phyloP scores from a whole-genome alignment of 2,888 invertebrate species.

The Acrobeloides nanus region DNA sequence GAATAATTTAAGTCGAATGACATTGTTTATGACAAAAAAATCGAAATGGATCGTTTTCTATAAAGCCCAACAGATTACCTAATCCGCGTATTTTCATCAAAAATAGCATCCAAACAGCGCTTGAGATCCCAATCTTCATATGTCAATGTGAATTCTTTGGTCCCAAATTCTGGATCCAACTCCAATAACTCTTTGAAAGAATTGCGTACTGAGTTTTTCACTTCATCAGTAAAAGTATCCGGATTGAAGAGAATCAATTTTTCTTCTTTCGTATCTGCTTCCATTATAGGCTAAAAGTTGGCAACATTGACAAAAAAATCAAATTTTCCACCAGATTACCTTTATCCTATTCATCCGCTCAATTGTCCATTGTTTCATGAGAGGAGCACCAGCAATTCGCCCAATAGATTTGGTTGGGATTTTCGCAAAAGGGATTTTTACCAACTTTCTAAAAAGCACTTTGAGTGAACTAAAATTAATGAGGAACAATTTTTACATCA shows the following conservation, averaged over 20 bases:
- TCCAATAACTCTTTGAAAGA: slow-evolving; percentile 12
- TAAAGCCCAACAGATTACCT: background rate
- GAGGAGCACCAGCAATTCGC: slow-evolving; percentile 12
- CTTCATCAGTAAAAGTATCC: slow-evolving; percentile 20
- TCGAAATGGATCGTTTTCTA: too few relatives aligned
- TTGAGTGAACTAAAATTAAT: slow-evolving; percentile 3
- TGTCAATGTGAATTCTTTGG: slow-evolving; percentile 18
- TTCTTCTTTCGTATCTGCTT: slow-evolving; percentile 3
- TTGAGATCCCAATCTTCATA: slow-evolving; percentile 46
- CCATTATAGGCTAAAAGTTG: slow-evolving; percentile 5
- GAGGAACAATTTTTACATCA: background rate
- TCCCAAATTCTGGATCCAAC: slow-evolving; percentile 15
- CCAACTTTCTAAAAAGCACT: slow-evolving; percentile 13
- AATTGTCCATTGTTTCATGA: slow-evolving; percentile 11
- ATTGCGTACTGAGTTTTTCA: slow-evolving; percentile 6
- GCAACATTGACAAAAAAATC: background rate
- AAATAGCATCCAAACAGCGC: slow-evolving; percentile 61
- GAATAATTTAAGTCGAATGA: too few relatives aligned
- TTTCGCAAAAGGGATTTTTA: slow-evolving; percentile 14
- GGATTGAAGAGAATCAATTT: slow-evolving; percentile 39
- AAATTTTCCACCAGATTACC: slow-evolving; percentile 11
- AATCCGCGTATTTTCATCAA: slow-evolving; percentile 69
- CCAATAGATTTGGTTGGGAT: slow-evolving; percentile 20
- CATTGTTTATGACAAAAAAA: too few relatives aligned
- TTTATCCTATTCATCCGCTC: slow-evolving; percentile 9